Evolutionary conservation across 2,797 vertebrate genomes (phyloP), one percentile per base, ranked within the genome.

Genomic region (Paguma larvata): DNA sequence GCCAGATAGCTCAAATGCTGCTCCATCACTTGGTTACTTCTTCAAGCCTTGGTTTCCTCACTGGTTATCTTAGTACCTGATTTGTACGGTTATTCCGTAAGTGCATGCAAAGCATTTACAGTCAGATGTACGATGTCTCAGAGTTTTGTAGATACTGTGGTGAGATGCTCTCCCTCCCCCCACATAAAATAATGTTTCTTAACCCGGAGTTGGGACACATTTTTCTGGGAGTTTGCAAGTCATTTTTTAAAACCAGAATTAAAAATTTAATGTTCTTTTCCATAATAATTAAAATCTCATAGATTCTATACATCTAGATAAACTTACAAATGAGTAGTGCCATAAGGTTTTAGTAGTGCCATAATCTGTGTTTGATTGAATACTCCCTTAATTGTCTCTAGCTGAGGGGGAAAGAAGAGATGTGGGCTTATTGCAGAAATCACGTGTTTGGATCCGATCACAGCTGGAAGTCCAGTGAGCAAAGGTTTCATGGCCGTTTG

Each of bases 111-210:
- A 89, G 30, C 7, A 8, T n/a, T 73, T 27, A 23, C 0, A 38
- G 38, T 84, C 94, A 56, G 44, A 11, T 41, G n/a, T 75, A 5
- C 8, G 2, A 67, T 62, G 3, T 46, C 32, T 51, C 46, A 83
- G 51, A 10, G 53, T 73, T 91, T 90, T 94, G 38, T 96, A 65
- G 41, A 77, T 83, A 85, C 56, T 85, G 3, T 51, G 48, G 46
- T 48, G 75, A 62, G 88, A 63, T 3, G 27, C 18, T 44, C 18
- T 5, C 53, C 21, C 56, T 6, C 1, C 56, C 19, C 21, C 56
- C 21, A 75, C 79, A 51, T 46, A 79, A 91, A 95, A 67, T 30
- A 34, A 0, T 62, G n/a, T 86, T 89, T 97, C 77, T 73, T 85
- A 63, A 91, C 18, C 19, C 96, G 59, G 75, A 38, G 27, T 85